A percentile compares a stretch with the other conserved stretches of the same genome.
These are phyloP conservation scores for Orchesella cincta DNA, from an alignment of 1,140 invertebrate genomes.

Conservation along the genomic window DNA sequence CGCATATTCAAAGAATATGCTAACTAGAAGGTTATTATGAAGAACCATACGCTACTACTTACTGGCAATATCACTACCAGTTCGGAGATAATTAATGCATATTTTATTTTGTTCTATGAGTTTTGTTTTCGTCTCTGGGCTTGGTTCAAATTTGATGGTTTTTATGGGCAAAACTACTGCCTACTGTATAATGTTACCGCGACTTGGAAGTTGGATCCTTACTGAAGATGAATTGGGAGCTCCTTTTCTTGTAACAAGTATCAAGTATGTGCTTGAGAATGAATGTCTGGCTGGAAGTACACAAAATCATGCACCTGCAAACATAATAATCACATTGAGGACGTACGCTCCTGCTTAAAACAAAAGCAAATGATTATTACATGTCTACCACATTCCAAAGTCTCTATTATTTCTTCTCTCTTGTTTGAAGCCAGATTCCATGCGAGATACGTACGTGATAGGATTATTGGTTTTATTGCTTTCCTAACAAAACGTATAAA, in stretches of 20 bases:
- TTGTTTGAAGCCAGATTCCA: slow-evolving; percentile 6
- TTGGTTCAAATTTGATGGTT: not conserved
- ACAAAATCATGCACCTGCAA: not conserved
- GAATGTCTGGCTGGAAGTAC: not conserved
- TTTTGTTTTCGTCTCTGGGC: not conserved
- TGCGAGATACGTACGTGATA: not conserved
- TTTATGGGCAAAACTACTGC: too few species aligned
- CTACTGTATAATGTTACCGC: too few species aligned
- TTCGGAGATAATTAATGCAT: slow-evolving; percentile 13
- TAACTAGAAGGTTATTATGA: too few species aligned
- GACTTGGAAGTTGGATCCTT: not conserved
- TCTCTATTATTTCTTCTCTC: slow-evolving; percentile 8
- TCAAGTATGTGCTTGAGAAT: not conserved
- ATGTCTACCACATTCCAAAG: slow-evolving; percentile 1
- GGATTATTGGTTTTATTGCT: slow-evolving; percentile 29
- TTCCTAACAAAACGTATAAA: not conserved
- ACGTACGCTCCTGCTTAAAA: not conserved
- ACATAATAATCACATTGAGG: not conserved
- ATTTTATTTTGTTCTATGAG: not conserved
- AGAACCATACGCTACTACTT: not conserved
- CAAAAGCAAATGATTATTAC: slow-evolving; percentile 6
- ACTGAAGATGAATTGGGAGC: not conserved
- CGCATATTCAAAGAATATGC: too few species aligned
- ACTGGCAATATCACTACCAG: not conserved
- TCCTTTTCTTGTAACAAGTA: not conserved